Conservation (phyloP, 2,113 vertebrate species). For the Hypomesus transpacificus region DNA sequence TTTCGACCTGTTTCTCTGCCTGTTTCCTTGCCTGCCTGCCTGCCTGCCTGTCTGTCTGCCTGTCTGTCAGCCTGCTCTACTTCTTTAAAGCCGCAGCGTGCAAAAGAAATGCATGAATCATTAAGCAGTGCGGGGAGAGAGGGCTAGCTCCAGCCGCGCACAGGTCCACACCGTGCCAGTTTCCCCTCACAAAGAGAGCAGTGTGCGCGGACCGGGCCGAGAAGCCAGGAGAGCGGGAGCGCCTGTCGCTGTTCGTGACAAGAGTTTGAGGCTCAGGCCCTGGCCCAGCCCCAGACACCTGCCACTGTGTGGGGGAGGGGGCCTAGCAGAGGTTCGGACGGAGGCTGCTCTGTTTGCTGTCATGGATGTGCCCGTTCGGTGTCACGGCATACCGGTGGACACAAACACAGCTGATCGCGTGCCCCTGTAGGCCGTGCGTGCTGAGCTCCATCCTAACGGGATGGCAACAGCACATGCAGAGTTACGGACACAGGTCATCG, state of each 20-base stretch:
- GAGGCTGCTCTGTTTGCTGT: too few species aligned
- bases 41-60: neutral
- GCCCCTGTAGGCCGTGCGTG: neutral
- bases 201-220: neutral
- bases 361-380: too few species aligned
- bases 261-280: neutral
- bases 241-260: neutral
- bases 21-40: neutral
- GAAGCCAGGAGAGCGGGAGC: too few species aligned
- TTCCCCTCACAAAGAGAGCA: conserved; percentile 13
- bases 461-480: too few species aligned
- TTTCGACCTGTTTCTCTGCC: too few species aligned
- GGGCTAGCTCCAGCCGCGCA: conserved; percentile 3
- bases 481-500: too few species aligned
- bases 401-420: too few species aligned
- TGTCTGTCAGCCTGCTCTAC: conserved; percentile 1
- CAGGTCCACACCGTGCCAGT: conserved; percentile 13
- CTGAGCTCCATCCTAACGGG: neutral
- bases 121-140: conserved; percentile 15
- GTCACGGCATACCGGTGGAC: neutral
- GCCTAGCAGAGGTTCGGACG: too few species aligned
- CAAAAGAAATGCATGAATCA: conserved; percentile 35
- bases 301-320: neutral
- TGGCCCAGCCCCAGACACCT: neutral
- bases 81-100: conserved; percentile 2